Conservation (phyloP, 2,797 vertebrate species). For the Spinibarbus caldwelli region DNA sequence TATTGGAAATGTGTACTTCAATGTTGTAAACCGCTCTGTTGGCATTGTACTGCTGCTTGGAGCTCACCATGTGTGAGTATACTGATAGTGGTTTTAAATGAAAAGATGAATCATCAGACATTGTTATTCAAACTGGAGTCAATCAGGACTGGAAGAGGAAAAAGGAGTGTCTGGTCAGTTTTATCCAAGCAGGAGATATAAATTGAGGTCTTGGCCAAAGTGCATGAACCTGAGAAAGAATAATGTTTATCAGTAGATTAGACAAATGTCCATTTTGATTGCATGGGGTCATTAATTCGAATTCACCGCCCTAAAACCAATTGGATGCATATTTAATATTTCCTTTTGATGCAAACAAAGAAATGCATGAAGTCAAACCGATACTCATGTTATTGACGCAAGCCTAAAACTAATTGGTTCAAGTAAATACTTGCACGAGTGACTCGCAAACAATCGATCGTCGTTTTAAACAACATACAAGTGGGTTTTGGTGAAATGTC, state of each 20-base stretch:
- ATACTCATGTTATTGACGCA: background rate
- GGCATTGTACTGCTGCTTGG: background rate
- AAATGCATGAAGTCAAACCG: background rate
- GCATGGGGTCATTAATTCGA: too few species aligned
- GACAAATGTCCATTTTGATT: background rate
- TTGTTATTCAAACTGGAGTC: background rate
- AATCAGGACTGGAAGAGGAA: background rate
- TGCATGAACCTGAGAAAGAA: background rate
- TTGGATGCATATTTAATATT: background rate
- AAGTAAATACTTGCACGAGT: background rate
- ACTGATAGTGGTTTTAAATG: slow-evolving; percentile 55
- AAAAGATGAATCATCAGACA: background rate
- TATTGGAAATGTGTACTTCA: slow-evolving; percentile 49
- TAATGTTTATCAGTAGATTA: background rate
- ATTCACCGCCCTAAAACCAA: background rate
- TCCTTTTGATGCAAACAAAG: background rate
- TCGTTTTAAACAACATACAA: background rate
- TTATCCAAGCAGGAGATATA: background rate
- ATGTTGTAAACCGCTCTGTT: slow-evolving; percentile 32
- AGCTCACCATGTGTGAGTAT: slow-evolving; percentile 46
- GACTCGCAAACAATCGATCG: too few species aligned
- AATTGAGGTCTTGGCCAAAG: background rate
- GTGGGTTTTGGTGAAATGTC: background rate
- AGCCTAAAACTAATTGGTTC: background rate
- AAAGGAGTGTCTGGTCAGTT: background rate